Evolutionary conservation across 2,113 vertebrate genomes (phyloP).

Genomic region (Oxygymnocypris stewartii): DNA sequence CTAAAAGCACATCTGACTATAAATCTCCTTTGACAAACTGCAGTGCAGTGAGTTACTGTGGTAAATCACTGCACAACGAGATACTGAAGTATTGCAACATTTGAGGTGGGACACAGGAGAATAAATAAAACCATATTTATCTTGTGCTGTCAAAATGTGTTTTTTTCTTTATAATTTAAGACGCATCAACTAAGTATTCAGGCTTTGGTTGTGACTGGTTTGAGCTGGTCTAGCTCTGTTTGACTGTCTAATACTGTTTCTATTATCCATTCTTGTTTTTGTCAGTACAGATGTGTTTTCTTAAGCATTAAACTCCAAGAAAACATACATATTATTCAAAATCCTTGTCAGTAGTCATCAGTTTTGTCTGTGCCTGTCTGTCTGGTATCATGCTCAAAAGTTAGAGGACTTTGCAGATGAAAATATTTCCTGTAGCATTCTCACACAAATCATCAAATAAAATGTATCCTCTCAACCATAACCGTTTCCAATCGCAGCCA

Average conservation of each 20-base stretch:
- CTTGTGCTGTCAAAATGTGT: background rate
- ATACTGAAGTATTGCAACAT: background rate
- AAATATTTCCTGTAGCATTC: background rate
- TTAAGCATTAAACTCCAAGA: background rate
- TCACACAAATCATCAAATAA: background rate
- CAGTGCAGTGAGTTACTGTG: background rate
- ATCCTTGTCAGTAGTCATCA: background rate
- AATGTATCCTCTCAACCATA: background rate
- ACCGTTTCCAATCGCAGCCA: too few relatives aligned
- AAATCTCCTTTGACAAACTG: conserved; percentile 21
- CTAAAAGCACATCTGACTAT: background rate
- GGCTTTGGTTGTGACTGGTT: background rate
- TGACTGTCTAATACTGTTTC: background rate
- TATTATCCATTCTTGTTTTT: background rate
- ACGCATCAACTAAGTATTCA: background rate
- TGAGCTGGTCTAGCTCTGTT: background rate
- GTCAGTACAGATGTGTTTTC: background rate
- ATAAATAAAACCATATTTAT: background rate
- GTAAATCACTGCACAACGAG: background rate
- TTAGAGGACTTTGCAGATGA: background rate
- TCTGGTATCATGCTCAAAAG: background rate
- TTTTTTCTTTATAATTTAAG: background rate
- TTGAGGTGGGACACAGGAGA: background rate
- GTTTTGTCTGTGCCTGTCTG: background rate
- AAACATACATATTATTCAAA: background rate